Conservation (phyloP, 2,113 vertebrate species). For the Egretta garzetta region DNA sequence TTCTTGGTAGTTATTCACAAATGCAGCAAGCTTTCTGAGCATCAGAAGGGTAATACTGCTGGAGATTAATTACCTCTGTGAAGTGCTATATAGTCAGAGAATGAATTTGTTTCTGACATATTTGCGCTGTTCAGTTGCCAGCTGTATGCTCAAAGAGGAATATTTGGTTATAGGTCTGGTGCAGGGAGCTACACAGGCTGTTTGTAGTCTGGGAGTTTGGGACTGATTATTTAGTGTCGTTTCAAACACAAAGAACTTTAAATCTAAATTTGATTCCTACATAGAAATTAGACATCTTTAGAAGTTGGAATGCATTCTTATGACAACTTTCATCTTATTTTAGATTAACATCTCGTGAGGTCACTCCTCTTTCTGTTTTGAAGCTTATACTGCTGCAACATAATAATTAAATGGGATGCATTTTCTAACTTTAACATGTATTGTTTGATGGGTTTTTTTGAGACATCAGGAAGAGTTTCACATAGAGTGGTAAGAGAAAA, state of each 20-base stretch:
- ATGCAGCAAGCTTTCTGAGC: background rate
- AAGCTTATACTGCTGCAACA: background rate
- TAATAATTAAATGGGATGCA: conserved; percentile 57
- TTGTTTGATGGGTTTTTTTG: conserved; percentile 18
- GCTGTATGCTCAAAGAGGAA: accelerated
- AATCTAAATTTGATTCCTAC: conserved; percentile 33
- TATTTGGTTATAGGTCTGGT: background rate
- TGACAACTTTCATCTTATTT: conserved; percentile 43
- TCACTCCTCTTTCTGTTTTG: conserved; percentile 17
- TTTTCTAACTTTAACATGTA: conserved; percentile 47
- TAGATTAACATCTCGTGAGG: conserved; percentile 16
- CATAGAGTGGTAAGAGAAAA: background rate
- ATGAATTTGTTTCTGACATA: background rate
- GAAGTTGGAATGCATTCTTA: conserved; percentile 14
- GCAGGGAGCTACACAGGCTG: background rate
- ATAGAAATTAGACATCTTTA: conserved; percentile 28
- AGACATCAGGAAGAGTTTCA: background rate
- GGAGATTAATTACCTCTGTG: background rate
- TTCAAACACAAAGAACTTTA: background rate
- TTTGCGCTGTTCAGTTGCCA: background rate
- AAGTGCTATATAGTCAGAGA: background rate
- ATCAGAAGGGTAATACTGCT: background rate
- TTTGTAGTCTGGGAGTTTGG: background rate
- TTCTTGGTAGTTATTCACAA: background rate
- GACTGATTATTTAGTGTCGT: background rate